Conservation (phyloP, 2,797 vertebrate species). For the Enteromius viviparus region DNA sequence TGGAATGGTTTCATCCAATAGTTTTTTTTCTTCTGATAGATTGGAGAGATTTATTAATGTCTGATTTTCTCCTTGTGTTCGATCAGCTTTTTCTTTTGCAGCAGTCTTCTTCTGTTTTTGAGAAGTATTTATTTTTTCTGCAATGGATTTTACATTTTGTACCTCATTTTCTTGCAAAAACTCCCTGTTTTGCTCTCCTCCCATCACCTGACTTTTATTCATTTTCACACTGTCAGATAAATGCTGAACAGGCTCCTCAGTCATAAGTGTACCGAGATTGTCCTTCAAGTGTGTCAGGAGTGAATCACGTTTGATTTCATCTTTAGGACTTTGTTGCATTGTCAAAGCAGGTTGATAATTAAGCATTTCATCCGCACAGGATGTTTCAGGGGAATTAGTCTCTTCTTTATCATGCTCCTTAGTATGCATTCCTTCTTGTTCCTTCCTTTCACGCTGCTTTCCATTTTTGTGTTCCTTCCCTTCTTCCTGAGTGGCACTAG, state of each 20-base stretch:
- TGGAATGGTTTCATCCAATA: conserved; percentile 18
- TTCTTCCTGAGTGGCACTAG: neutral
- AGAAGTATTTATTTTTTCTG: conserved; percentile 39
- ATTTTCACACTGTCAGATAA: conserved; percentile 3
- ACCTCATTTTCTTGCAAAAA: conserved; percentile 10
- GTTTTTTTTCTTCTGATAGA: conserved; percentile 55
- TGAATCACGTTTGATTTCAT: conserved; percentile 30
- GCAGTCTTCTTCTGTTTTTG: conserved; percentile 38
- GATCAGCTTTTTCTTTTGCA: conserved; percentile 37
- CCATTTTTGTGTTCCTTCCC: neutral
- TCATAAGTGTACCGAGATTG: neutral
- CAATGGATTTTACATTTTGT: conserved; percentile 7
- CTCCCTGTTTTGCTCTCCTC: neutral
- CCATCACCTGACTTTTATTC: neutral
- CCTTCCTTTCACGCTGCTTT: neutral
- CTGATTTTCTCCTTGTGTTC: conserved; percentile 55
- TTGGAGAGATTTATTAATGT: conserved; percentile 59
- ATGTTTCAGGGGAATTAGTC: conserved; percentile 13
- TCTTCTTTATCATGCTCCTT: conserved; percentile 22
- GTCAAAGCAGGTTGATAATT: neutral
- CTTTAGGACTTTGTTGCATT: conserved; percentile 20
- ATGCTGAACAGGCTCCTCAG: conserved; percentile 14
- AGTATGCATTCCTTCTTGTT: neutral
- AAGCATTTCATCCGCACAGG: neutral
- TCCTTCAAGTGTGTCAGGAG: neutral